phyloP scores from a whole-genome alignment of 2,797 vertebrate genomes.

The Cetoscarus ocellatus region DNA sequence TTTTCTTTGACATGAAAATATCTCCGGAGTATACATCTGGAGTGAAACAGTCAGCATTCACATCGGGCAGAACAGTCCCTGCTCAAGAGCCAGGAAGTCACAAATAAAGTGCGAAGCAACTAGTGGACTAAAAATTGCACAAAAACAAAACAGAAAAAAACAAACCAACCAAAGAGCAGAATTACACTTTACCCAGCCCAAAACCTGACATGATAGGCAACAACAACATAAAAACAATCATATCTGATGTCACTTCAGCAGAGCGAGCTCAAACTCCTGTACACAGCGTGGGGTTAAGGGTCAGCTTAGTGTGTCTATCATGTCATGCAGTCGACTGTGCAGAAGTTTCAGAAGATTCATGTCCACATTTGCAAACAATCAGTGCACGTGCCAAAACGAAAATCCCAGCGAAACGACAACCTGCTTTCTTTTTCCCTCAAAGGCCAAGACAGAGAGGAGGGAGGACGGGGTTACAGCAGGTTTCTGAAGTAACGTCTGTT shows the following conservation, averaged over 20 bases:
- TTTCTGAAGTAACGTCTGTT: constrained; percentile 9
- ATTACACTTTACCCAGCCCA: constrained; percentile 55
- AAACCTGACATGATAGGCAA: constrained; percentile 64
- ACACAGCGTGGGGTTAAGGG: constrained; percentile 40
- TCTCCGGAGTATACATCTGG: constrained; percentile 70
- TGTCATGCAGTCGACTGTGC: constrained; percentile 65
- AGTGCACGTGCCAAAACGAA: constrained; percentile 51
- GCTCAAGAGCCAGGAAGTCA: constrained; percentile 77
- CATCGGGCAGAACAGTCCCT: constrained; percentile 80
- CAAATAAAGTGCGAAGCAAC: constrained; percentile 85
- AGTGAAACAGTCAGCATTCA: constrained; percentile 84
- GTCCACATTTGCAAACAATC: constrained; percentile 61
- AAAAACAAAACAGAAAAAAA: constrained; percentile 32
- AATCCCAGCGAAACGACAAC: constrained; percentile 25
- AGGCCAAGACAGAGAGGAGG: constrained; percentile 20
- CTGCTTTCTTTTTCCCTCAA: constrained; percentile 27
- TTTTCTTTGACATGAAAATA: constrained; percentile 77
- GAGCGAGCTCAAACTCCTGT: constrained; percentile 52
- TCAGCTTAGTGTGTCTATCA: constrained; percentile 48
- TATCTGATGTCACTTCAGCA: constrained; percentile 51
- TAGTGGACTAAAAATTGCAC: constrained; percentile 75
- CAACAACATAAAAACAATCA: constrained; percentile 46
- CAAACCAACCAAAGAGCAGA: constrained; percentile 19
- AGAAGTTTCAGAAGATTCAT: constrained; percentile 46
- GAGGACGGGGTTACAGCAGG: not conserved